Conservation (phyloP, 2,888 invertebrate species). For the Belgica antarctica region DNA sequence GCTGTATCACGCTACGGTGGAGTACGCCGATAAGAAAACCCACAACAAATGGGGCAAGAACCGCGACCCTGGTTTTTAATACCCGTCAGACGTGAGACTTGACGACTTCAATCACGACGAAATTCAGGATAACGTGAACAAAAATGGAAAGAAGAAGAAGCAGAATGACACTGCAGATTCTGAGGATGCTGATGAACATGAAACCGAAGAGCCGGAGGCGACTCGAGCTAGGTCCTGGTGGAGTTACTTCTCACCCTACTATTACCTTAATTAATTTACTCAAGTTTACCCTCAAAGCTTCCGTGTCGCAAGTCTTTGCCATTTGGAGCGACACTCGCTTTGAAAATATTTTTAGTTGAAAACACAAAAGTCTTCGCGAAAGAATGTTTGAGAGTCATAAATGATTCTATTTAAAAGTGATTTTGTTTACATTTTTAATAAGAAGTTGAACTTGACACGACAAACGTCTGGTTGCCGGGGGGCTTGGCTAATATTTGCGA, state of each 20-base stretch:
- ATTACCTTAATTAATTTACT: constrained; percentile 14
- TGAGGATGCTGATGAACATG: neutral
- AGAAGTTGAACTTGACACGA: no score
- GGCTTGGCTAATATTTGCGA: no score
- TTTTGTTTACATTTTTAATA: no score
- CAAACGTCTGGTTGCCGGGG: no score
- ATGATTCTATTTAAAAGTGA: no score
- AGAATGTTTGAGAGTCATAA: no score
- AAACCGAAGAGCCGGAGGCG: neutral
- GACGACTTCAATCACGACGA: constrained; percentile 31
- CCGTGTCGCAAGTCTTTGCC: neutral
- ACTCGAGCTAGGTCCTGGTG: constrained; percentile 23
- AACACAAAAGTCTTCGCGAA: no score
- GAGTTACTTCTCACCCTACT: constrained; percentile 27
- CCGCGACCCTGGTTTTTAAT: constrained; percentile 45
- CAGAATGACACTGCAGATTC: neutral
- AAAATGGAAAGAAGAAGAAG: neutral
- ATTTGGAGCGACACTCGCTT: neutral
- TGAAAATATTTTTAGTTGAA: neutral
- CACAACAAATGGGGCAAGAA: constrained; percentile 45
- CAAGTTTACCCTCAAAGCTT: neutral
- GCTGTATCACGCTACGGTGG: constrained; percentile 67
- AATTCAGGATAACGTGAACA: constrained; percentile 37
- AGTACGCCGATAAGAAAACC: constrained; percentile 60
- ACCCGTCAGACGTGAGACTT: constrained; percentile 47